Conservation (phyloP, 2,113 vertebrate species). For the Leucopternis melanops region DNA sequence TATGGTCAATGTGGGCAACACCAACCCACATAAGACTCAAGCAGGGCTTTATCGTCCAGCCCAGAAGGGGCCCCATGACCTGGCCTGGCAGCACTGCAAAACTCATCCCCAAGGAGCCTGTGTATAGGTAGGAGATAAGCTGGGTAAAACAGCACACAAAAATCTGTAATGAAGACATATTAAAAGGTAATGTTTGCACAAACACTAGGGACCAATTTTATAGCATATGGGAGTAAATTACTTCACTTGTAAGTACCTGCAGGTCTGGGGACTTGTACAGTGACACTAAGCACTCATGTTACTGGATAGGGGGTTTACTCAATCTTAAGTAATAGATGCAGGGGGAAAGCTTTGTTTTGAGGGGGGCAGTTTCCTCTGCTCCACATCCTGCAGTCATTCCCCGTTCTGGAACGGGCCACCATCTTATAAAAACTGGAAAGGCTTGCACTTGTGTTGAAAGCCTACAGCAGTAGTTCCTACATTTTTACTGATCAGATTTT, state of each 20-base stretch:
- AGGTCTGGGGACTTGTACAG: not conserved
- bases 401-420: not conserved
- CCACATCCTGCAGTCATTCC: not conserved
- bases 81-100: not conserved
- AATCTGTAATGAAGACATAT: not conserved
- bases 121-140: not conserved
- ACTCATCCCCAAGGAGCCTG: not conserved
- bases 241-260: not conserved
- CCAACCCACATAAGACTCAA: accelerated
- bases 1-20: not conserved
- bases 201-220: not conserved
- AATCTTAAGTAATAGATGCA: not conserved
- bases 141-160: not conserved
- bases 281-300: not conserved
- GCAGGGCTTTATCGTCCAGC: not conserved
- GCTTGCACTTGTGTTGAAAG: not conserved
- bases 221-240: not conserved
- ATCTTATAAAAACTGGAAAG: not conserved
- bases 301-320: not conserved
- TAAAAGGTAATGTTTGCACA: not conserved
- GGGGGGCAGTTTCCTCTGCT: not conserved
- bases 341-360: not conserved
- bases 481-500: not conserved
- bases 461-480: not conserved
- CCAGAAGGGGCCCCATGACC: not conserved